Base-by-base conservation (phyloP, 2,888 invertebrate species). In the Drosophila stalkeri region DNA sequence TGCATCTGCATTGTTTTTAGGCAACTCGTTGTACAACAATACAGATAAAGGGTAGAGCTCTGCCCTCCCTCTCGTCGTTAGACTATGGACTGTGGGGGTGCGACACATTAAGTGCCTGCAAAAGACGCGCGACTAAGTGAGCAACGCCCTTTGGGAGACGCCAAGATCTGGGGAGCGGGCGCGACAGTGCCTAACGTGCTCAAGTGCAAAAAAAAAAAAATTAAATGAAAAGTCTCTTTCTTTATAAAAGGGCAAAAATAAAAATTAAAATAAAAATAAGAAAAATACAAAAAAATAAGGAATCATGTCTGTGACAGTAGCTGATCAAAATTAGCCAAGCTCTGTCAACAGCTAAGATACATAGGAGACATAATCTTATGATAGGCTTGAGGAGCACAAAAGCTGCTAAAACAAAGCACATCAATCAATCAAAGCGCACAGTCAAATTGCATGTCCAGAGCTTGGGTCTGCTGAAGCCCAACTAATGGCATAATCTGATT, bases 61-160 rank as follows among this genome's bases (percentile, higher is more conserved):
- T 8, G 16, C 23, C 23, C 55, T n/a, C 35, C 14, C 20, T 4
- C 35, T 35, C 18, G 0, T 8, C 7, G 0, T 20, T 18, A 0
- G 55, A 37, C 46, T 35, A 23, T 62, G 43, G 46, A 52, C 46
- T 18, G 41, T n/a, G 37, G 43, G 33, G 23, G 31, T 47, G 69
- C 68, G 68, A 64, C 89, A 79, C 90, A 88, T 86, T 86, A 88
- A 89, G 88, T 86, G 85, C 81, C 85, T 86, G 90, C 77, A 88
- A 86, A 86, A 86, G 85, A 88, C 90, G 80, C 70, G 80, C 82
- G 56, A 72, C 82, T 72, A 87, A 79, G 69, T 89, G 87, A 86
- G 61, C 82, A 72, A 64, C 66, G 72, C 77, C 64, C 35, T 27
- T 27, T 18, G 47, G 64, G 52, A 54, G 64, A 47, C 52, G 20